Conservation (phyloP, 2,888 invertebrate species). For the Pollenia griseotomentosa region DNA sequence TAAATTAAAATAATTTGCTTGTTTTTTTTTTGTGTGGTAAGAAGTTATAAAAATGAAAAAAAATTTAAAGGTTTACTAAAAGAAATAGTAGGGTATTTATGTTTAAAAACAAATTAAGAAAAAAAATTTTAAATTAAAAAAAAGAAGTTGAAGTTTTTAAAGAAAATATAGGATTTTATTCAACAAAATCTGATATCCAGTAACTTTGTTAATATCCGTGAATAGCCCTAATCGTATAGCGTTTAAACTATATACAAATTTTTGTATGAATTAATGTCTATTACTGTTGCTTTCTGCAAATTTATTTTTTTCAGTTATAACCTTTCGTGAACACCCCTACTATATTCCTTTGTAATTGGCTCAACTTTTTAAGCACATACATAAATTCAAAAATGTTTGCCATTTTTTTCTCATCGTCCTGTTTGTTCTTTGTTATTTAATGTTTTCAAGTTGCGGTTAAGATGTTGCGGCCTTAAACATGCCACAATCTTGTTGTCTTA, state of each 20-base stretch:
- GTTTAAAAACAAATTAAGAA: neutral
- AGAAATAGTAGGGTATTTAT: conserved; percentile 17
- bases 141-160: neutral
- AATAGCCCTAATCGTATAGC: too few relatives aligned
- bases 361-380: conserved; percentile 34
- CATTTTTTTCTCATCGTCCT: conserved; percentile 6
- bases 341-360: conserved; percentile 44
- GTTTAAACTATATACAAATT: too few relatives aligned
- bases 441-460: conserved; percentile 71
- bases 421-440: conserved; percentile 58
- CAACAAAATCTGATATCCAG: too few relatives aligned
- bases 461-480: conserved; percentile 71
- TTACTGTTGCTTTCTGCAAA: too few relatives aligned
- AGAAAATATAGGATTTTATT: too few relatives aligned
- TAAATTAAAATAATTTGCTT: conserved; percentile 65
- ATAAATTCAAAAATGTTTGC: conserved; percentile 48
- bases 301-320: neutral
- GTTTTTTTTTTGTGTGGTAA: neutral
- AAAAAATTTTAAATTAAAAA: neutral
- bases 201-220: too few relatives aligned
- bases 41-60: conserved; percentile 13
- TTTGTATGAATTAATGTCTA: too few relatives aligned
- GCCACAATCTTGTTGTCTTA: conserved; percentile 68
- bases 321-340: conserved; percentile 36
- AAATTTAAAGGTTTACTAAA: conserved; percentile 22